Conservation (phyloP, 2,888 invertebrate species). For the Punctoribates punctum region DNA sequence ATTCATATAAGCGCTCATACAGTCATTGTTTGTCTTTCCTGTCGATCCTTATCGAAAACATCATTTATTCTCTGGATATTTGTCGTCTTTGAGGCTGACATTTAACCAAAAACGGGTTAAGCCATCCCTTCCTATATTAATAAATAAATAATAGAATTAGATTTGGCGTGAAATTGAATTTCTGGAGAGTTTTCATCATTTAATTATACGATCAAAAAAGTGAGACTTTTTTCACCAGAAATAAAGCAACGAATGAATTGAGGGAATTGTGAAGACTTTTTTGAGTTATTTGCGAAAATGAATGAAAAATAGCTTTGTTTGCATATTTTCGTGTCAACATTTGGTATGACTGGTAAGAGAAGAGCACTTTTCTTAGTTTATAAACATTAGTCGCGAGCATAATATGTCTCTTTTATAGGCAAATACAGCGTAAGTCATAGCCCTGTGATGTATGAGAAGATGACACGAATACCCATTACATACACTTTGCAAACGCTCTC, state of each 20-base stretch:
- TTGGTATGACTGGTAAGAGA: not conserved
- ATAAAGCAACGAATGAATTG: not conserved
- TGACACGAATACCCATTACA: conserved; percentile 15
- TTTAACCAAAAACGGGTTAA: not conserved
- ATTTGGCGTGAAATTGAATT: not conserved
- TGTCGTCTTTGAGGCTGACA: not conserved
- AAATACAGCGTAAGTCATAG: not conserved
- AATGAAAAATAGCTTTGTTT: not conserved
- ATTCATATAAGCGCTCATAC: not conserved
- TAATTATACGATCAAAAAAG: too few species aligned
- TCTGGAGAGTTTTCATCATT: too few species aligned
- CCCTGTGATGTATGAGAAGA: conserved; percentile 8
- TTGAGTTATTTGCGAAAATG: not conserved
- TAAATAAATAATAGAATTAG: not conserved
- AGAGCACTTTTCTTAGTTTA: not conserved
- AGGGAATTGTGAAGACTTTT: not conserved
- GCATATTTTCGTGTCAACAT: not conserved
- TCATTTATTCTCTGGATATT: not conserved
- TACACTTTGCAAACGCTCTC: conserved; percentile 1
- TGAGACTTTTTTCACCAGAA: too few species aligned
- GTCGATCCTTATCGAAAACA: not conserved
- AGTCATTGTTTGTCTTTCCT: not conserved
- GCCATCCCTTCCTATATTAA: not conserved
- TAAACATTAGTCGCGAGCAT: not conserved
- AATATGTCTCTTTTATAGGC: conserved; percentile 9